Evolutionary conservation across 2,797 vertebrate genomes (phyloP), one percentile per base, ranked within the genome.

Genomic region (Danionella dracula): DNA sequence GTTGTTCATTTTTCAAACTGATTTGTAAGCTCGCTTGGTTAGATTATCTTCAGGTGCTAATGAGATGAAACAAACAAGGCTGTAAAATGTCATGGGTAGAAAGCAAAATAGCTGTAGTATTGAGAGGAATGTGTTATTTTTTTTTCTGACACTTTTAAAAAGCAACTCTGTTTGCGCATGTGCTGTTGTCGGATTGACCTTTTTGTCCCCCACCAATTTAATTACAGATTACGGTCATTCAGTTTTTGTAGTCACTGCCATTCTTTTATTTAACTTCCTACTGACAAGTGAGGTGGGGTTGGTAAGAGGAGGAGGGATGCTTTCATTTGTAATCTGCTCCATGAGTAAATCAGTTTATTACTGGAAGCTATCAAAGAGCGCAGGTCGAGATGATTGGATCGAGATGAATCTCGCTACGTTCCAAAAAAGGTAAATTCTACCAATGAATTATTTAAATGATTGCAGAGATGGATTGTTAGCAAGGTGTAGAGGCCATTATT

Each of bases 121-220:
- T 64, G 34, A 53, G 20, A 57, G 13, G 5, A 20, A 53, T 29
- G 4, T 41, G 13, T n/a, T 12, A 8, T 21, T 57, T 38, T 19
- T 10, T 31, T 9, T 27, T 31, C 15, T 57, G 10, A 5, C 12
- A 32, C 20, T 65, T 64, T 63, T 46, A 21, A 53, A 34, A 31
- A 31, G 56, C 51, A 42, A 77, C 61, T 71, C 64, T 50, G 34
- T 74, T 59, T 70, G 45, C 45, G 57, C 54, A 62, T 41, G 45
- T 61, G 21, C 17, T 34, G 48, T 71, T 41, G 64, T 61, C 53
- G 49, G 50, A 34, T 73, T 71, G 62, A 76, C 68, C 71, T 68
- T 56, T 27, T n/a, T 59, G 23, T 72, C 74, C 71, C 66, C 71
- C n/a, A n/a, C 66, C 61, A 74, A 76, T 72, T 74, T 66, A 8